Percentiles rank a stretch among this genome's conserved stretches.
These are phyloP conservation scores for Macquaria ambigua DNA, from an alignment of 2,113 vertebrate genomes.

Conservation along the genomic window DNA sequence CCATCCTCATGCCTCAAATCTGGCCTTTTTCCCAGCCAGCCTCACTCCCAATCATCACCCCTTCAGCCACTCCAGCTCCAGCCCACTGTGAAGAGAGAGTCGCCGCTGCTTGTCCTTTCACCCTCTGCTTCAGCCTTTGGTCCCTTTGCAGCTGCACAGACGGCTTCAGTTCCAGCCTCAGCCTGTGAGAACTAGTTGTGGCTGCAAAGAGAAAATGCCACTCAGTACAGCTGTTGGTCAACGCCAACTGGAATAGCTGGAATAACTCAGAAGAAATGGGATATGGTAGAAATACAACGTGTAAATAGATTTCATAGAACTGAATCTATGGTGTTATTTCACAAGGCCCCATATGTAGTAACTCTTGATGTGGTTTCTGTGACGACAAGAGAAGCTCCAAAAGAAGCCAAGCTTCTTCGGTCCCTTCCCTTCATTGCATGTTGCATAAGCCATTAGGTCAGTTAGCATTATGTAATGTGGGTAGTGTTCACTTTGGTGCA, in stretches of 20 bases:
- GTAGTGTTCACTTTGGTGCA: not conserved
- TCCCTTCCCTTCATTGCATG: not conserved
- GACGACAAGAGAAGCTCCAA: not conserved
- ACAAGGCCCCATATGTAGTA: not conserved
- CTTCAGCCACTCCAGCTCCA: not conserved
- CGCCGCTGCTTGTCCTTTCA: constrained; percentile 12
- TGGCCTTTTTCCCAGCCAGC: constrained; percentile 20
- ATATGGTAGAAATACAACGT: constrained; percentile 17
- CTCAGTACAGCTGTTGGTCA: constrained; percentile 36
- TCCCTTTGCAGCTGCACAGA: constrained; percentile 7
- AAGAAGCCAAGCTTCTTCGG: not conserved
- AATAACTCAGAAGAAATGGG: constrained; percentile 54
- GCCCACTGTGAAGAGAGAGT: constrained; percentile 5
- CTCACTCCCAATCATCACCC: constrained; percentile 3
- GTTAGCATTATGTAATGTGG: not conserved
- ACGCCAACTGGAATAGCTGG: constrained; percentile 35
- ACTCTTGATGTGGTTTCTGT: not conserved
- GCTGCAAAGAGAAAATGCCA: constrained; percentile 25
- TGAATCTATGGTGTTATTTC: not conserved
- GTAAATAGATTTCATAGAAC: constrained; percentile 46
- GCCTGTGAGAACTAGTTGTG: constrained; percentile 66
- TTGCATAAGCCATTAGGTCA: constrained; percentile 21
- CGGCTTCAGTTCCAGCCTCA: constrained; percentile 48
- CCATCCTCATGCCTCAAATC: constrained; percentile 19
- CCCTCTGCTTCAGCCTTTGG: constrained; percentile 29